Base-by-base conservation (phyloP, 2,888 invertebrate species). In the Patella ulyssiponensis region DNA sequence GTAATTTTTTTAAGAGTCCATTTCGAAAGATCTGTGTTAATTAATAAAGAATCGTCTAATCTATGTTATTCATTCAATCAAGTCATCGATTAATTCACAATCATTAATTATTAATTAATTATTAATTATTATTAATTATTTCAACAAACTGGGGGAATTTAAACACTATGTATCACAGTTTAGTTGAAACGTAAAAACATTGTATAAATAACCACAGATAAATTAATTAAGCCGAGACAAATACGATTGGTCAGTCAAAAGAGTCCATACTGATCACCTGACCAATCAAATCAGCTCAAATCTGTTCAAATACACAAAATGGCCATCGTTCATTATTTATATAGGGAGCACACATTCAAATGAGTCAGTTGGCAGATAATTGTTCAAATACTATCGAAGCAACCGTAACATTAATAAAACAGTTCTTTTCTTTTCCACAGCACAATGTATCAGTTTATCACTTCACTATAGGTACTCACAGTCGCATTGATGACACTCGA, bases 141-240 rank as follows among this genome's bases (percentile, higher is more conserved):
- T 20, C 64, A 64, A 64, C 64, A 23, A 64, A 64, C 64, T 64
- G 64, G 23, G 44, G 44, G 44, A 44, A 44, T 44, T 44, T 64
- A 9, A 64, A 64, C 64, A 64, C 64, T 23, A 64, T 64, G 44
- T 44, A 64, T 64, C 64, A 64, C 64, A 64, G 64, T 64, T 64
- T 23, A 64, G 64, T 64, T 64, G 64, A 64, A 64, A 64, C 20
- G 23, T 23, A 23, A 64, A 64, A 64, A 44, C 44, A 44, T 44
- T 9, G 44, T 44, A 44, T 23, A 64, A 64, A 23, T 20, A 23
- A 64, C 64, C 64, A 64, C 64, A 64, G 64, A 23, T 64, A 64
- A 64, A 12, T 64, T 23, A 64, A 64, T 64, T 23, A 64, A 64
- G 64, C 64, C 14, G 64, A 64, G 23, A 64, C 64, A 64, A 44